Base-by-base conservation (phyloP, 2,888 invertebrate genomes). In the Nomada flava region DNA sequence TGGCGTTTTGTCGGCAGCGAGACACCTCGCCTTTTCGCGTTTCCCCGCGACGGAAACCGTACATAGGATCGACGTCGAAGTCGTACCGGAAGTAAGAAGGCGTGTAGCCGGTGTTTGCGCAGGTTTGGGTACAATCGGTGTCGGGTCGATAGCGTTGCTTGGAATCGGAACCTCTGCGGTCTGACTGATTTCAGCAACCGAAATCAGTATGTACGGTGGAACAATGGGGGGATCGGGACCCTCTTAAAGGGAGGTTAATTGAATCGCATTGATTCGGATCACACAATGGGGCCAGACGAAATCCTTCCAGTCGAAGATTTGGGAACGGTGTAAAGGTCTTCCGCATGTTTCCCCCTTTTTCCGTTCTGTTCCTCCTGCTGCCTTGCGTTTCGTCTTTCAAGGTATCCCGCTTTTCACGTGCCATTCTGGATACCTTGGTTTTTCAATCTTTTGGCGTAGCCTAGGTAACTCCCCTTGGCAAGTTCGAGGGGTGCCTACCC, bases 381-480 rank as follows among this genome's bases (percentile, higher is more conserved):
- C 23, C 44, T 13, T 42, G 50, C 50, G 50, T 68, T 68, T 47
- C 60, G 62, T 70, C 69, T 71, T 62, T 70, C 65, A 64, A 47
- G 11, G 62, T n/a, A 50, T 47, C 29, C 59, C 68, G 36, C 20
- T 13, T 47, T 50, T 20, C 15, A 53, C 23, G 18, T 53, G 47
- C 71, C 59, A n/a, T 44, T 29, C 20, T 50, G 26, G 42, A 44
- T 52, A 29, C 20, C 55, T 67, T 53, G 67, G 60, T 71, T 65
- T 62, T 62, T 53, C 73, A 70, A 65, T 84, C 79, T 74, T 85
- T 85, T 55, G 67, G 63, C 53, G 92, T 92, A 91, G 92, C 88
- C 92, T 90, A 89, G 91, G 92, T 91, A 92, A 92, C 92, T 91
- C 92, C 92, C 92, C 88, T 80, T 36, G 62, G 60, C 57, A 47